These are phyloP conservation scores for Drosophila ficusphila DNA, from an alignment of 1,140 invertebrate species.

Conservation along the genomic window DNA sequence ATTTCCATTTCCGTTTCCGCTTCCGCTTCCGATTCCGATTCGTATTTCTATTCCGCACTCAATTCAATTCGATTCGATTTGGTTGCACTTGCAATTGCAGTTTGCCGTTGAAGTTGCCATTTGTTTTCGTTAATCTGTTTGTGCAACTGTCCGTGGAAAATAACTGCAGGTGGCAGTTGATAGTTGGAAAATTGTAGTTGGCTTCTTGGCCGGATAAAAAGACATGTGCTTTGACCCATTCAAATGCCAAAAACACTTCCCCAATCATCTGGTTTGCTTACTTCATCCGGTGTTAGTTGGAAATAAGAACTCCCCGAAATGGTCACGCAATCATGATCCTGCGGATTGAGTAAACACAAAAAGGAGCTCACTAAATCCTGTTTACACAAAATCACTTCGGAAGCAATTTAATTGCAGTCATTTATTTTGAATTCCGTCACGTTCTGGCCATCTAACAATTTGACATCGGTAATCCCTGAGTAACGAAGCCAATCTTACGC, in stretches of 20 bases:
- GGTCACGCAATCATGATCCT: not conserved
- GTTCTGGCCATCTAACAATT: too few species aligned
- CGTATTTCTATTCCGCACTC: constrained; percentile 17
- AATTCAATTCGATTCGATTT: too few species aligned
- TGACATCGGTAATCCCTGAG: not conserved
- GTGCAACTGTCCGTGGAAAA: not conserved
- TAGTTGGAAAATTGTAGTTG: too few species aligned
- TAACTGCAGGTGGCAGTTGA: constrained; percentile 14
- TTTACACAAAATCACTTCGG: not conserved
- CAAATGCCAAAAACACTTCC: not conserved
- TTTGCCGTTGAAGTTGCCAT: too few species aligned
- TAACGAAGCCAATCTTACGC: not conserved
- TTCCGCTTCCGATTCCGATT: constrained; percentile 7
- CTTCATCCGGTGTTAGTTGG: too few species aligned
- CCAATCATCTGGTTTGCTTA: constrained; percentile 3
- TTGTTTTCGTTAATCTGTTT: constrained; percentile 13
- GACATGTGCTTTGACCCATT: not conserved
- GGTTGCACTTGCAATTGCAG: not conserved
- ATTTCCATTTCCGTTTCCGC: constrained; percentile 30
- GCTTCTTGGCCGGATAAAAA: constrained; percentile 1
- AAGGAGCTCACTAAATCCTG: too few species aligned
- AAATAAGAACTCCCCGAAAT: too few species aligned
- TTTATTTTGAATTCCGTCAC: too few species aligned
- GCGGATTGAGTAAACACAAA: not conserved
- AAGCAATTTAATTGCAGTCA: not conserved